Conservation (phyloP, 2,113 vertebrate species). For the Eonycteris spelaea region DNA sequence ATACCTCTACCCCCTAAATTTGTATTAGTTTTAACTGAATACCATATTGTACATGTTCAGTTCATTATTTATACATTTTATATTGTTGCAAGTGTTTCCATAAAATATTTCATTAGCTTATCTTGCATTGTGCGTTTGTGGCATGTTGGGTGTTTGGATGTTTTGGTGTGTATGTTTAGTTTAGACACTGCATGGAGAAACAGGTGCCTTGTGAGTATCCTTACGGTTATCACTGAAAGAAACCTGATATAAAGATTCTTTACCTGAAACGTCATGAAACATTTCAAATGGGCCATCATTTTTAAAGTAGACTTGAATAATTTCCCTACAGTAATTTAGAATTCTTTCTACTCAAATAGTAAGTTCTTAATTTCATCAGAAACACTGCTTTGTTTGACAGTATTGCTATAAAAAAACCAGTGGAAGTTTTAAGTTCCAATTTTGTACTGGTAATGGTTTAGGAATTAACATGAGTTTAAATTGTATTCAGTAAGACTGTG, state of each 20-base stretch:
- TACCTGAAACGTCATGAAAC: background rate
- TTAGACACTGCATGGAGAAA: constrained; percentile 79
- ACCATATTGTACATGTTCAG: constrained; percentile 72
- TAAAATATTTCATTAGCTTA: constrained; percentile 66
- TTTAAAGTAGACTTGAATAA: constrained; percentile 36
- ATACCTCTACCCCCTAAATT: background rate
- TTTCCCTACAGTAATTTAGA: background rate
- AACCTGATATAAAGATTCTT: constrained; percentile 41
- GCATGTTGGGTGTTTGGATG: constrained; percentile 70
- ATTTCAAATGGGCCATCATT: constrained; percentile 6
- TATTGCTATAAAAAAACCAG: background rate
- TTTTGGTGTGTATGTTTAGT: constrained; percentile 67
- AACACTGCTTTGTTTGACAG: constrained; percentile 38
- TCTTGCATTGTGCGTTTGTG: constrained; percentile 65
- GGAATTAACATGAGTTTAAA: constrained; percentile 23
- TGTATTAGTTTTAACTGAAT: constrained; percentile 76
- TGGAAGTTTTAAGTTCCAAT: constrained; percentile 17
- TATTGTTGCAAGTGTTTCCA: constrained; percentile 29
- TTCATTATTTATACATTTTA: constrained; percentile 56
- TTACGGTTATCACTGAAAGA: constrained; percentile 20
- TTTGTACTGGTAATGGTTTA: constrained; percentile 8
- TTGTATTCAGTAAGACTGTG: background rate
- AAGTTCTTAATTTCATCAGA: background rate
- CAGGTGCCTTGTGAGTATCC: constrained; percentile 39
- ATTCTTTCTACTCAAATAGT: background rate